Percentiles rank a stretch among this genome's conserved stretches.
Conservation (phyloP, 2,797 vertebrate genomes). For the Lophotriccus pileatus region DNA sequence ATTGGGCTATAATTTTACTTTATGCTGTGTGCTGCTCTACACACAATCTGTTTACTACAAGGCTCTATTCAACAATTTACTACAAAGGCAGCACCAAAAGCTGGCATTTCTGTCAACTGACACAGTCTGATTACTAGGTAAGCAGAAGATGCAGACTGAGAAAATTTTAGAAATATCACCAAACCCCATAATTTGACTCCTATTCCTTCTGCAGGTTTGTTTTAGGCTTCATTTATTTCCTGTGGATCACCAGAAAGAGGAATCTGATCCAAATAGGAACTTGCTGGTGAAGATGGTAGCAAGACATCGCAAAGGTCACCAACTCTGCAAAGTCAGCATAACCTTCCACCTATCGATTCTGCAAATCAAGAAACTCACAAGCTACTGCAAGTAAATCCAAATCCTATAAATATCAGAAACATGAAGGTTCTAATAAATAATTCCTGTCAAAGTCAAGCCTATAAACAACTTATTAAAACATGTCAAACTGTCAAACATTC, state of each 20-base stretch:
- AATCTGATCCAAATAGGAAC: neutral
- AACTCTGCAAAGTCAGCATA: constrained; percentile 6
- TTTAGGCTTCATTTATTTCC: neutral
- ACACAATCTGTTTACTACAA: neutral
- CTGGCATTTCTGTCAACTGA: neutral
- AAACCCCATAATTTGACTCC: neutral
- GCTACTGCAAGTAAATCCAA: constrained; percentile 22
- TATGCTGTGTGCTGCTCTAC: neutral
- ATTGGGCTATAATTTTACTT: neutral
- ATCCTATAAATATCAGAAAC: constrained; percentile 18
- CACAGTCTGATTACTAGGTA: neutral
- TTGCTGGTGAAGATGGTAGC: neutral
- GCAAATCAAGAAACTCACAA: neutral
- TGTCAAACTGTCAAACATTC: neutral
- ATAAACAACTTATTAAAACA: constrained; percentile 37
- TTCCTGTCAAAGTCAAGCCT: neutral
- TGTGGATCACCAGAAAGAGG: neutral
- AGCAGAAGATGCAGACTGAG: neutral
- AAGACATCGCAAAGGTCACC: neutral
- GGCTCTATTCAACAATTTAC: neutral
- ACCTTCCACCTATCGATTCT: constrained; percentile 13
- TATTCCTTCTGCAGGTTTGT: neutral
- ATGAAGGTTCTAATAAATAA: constrained; percentile 20
- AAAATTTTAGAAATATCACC: neutral
- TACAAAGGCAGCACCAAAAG: neutral